A percentile compares a stretch with the other conserved stretches of the same genome.
Conservation (phyloP, 2,797 vertebrate species). For the Enteromius afrohamiltoni region DNA sequence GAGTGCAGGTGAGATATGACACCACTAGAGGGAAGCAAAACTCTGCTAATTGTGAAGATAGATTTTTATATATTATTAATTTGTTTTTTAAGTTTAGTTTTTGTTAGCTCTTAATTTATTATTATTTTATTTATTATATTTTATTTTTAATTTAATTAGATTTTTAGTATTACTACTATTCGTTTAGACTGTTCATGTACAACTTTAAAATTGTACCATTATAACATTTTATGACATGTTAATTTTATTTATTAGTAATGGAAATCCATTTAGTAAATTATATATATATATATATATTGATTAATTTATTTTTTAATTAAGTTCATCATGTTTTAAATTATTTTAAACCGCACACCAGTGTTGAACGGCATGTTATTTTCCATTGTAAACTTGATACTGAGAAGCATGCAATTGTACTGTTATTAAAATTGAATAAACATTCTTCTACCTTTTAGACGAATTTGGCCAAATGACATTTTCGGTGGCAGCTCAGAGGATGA, state of each 20-base stretch:
- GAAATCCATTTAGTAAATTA: neutral
- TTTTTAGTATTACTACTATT: neutral
- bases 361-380: neutral
- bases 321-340: neutral
- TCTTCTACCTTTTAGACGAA: conserved; percentile 74
- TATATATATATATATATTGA: neutral
- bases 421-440: neutral
- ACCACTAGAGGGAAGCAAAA: conserved; percentile 28
- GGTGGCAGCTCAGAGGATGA: conserved; percentile 93
- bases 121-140: neutral
- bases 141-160: neutral
- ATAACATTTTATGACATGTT: neutral
- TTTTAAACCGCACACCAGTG: neutral
- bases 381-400: neutral
- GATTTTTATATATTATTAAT: neutral
- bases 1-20: conserved; percentile 88
- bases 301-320: neutral
- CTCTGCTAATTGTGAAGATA: neutral
- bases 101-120: neutral
- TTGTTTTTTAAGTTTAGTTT: neutral
- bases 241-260: neutral
- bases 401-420: neutral
- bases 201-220: neutral
- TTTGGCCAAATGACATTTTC: conserved; percentile 96
- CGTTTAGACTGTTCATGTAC: neutral